Percentiles rank a stretch among this genome's conserved stretches.
Evolutionary conservation across 1,140 invertebrate genomes (phyloP).

Genomic region (Drosophila subpulchrella): DNA sequence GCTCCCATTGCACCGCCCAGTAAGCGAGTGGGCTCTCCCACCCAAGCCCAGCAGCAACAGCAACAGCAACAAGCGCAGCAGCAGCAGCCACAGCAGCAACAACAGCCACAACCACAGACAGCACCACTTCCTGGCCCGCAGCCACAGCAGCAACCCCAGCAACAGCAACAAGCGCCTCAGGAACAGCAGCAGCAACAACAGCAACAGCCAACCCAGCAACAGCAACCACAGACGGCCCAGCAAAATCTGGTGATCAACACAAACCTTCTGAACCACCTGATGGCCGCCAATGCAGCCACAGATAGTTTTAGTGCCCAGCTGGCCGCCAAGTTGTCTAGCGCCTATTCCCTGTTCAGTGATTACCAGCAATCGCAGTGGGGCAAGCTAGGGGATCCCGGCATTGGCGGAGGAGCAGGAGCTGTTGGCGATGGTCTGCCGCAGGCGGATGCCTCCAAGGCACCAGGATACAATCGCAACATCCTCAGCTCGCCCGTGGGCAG

Average conservation of each 20-base stretch:
- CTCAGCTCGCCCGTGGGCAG: slow-evolving; percentile 90
- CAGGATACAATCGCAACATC: slow-evolving; percentile 90
- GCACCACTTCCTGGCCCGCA: slow-evolving; percentile 12
- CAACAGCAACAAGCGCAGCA: slow-evolving; percentile 18
- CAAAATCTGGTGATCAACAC: slow-evolving; percentile 75
- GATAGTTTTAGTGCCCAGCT: slow-evolving; percentile 69
- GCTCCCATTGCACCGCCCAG: slow-evolving; percentile 76
- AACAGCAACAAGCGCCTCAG: slow-evolving; percentile 26
- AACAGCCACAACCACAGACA: slow-evolving; percentile 2
- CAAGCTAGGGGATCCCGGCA: slow-evolving; percentile 80
- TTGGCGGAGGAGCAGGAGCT: slow-evolving; percentile 74
- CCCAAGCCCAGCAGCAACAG: slow-evolving; percentile 32
- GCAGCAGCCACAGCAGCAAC: slow-evolving; percentile 2
- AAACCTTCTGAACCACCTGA: slow-evolving; percentile 57
- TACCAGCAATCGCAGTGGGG: slow-evolving; percentile 88
- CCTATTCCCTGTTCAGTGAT: slow-evolving; percentile 93
- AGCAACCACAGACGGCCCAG: slow-evolving; percentile 25
- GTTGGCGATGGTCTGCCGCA: slow-evolving; percentile 87
- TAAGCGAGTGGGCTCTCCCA: slow-evolving; percentile 55
- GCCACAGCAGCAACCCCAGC: slow-evolving; percentile 26
- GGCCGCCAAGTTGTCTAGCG: slow-evolving; percentile 84
- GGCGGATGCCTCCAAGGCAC: slow-evolving; percentile 92
- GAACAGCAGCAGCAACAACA: slow-evolving; percentile 27
- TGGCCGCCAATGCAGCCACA: slow-evolving; percentile 30
- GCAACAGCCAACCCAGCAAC: slow-evolving; percentile 33